These are phyloP conservation scores for Metopolophium dirhodum DNA, from an alignment of 1,140 invertebrate genomes.

Conservation along the genomic window DNA sequence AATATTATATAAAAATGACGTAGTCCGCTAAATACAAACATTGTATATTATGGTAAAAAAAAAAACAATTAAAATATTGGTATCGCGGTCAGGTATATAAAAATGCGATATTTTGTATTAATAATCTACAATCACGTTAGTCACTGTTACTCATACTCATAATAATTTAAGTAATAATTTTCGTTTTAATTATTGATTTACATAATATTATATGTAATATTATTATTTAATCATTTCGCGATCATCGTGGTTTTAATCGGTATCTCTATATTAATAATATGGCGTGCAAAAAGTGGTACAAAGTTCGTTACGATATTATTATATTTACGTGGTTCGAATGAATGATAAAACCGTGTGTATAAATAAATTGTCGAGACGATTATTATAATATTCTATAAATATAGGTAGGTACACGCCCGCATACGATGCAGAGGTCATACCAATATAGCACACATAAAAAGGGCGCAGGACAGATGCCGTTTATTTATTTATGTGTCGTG, in stretches of 20 bases:
- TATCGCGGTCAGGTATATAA: too few species aligned
- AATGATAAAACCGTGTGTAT: not conserved
- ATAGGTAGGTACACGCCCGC: not conserved
- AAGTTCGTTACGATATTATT: not conserved
- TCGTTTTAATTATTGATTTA: too few species aligned
- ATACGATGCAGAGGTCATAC: not conserved
- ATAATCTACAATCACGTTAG: too few species aligned
- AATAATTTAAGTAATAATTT: not conserved
- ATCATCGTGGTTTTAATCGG: not conserved
- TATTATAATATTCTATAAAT: constrained; percentile 5
- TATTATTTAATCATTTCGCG: not conserved
- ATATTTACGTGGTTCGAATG: not conserved
- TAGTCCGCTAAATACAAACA: not conserved
- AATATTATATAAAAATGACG: not conserved
- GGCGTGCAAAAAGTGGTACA: not conserved
- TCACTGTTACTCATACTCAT: not conserved
- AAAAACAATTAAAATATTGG: too few species aligned
- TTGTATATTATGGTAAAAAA: not conserved
- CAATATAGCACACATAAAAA: not conserved
- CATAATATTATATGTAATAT: too few species aligned
- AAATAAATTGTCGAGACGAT: not conserved
- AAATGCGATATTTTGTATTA: too few species aligned
- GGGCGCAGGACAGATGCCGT: not conserved
- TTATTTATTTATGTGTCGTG: not conserved
- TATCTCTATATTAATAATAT: not conserved